Evolutionary conservation across 2,888 invertebrate species (phyloP), one percentile per base, ranked within the genome.

Genomic region (Augochlorella aurata): DNA sequence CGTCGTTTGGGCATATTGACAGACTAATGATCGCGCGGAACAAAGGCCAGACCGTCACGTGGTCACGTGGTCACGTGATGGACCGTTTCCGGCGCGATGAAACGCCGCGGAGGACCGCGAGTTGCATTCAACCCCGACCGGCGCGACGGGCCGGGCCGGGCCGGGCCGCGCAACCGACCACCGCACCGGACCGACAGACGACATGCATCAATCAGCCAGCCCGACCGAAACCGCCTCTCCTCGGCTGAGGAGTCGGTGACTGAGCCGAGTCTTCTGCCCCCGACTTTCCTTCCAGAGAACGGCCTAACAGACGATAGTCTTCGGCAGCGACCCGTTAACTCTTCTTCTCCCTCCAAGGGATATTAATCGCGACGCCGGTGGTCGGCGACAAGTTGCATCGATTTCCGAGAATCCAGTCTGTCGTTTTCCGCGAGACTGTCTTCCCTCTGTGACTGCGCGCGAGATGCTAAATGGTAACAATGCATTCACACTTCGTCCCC

Each of bases 1-100:
- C 92, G 92, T 92, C 92, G 93, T 92, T 93, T 92, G 90, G 91
- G 92, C 93, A 93, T 93, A 93, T 93, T 93, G 93, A 93, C 93
- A 93, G 93, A 93, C 93, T 93, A 93, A 93, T 93, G 93, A 91
- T 90, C 93, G 93, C 90, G 92, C 91, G 93, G 93, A 93, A 93
- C 93, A 91, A 93, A 93, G 92, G 92, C 92, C 93, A 91, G 92
- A 93, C 92, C 93, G 93, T 93, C 93, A 93, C 92, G 90, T 90
- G 90, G 93, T 92, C 93, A 93, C 93, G 92, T 92, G 92, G 92
- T 92, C 92, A 91, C 93, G 91, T 91, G 92, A 93, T 93, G 91
- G 91, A 91, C 90, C 88, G 90, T 93, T 93, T 93, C 93, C 92
- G 88, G 87, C 87, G 90, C 91, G 93, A 93, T 93, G 89, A 89